phyloP scores from a whole-genome alignment of 1,140 invertebrate species.

The Drosophila repleta region DNA sequence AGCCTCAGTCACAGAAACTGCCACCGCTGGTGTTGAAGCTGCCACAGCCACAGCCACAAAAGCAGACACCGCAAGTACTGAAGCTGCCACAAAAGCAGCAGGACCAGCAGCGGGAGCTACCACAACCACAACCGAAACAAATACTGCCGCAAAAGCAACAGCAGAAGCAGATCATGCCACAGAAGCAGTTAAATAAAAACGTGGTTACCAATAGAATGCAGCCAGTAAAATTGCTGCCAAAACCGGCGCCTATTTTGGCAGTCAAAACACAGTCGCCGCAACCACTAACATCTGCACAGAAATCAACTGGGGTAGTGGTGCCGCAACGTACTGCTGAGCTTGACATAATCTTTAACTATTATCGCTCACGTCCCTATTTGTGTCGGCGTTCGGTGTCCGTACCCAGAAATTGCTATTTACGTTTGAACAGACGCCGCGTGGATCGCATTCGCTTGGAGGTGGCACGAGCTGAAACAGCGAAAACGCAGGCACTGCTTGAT shows the following conservation, averaged over 20 bases:
- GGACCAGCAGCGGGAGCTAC: not conserved
- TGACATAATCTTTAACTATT: slow-evolving; percentile 51
- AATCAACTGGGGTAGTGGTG: not conserved
- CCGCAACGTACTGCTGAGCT: slow-evolving; percentile 45
- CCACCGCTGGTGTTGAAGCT: not conserved
- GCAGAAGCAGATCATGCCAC: not conserved
- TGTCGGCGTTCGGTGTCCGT: slow-evolving; percentile 62
- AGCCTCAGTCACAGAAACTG: not conserved
- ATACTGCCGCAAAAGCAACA: not conserved
- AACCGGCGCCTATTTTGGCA: not conserved
- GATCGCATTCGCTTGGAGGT: slow-evolving; percentile 3
- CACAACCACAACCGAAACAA: not conserved
- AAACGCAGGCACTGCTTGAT: slow-evolving; percentile 36
- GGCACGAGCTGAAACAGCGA: slow-evolving; percentile 25
- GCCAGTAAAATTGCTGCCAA: not conserved
- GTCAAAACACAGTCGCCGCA: not conserved
- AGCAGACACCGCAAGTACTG: not conserved
- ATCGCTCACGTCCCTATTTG: slow-evolving; percentile 21
- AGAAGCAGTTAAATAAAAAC: too few species aligned
- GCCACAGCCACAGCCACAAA: not conserved
- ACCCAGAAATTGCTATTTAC: slow-evolving; percentile 59
- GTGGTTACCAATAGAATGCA: too few species aligned
- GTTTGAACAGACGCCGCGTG: slow-evolving; percentile 50
- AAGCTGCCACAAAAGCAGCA: not conserved
- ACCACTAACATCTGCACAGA: not conserved